Evolutionary conservation across 2,888 invertebrate genomes (phyloP).

Genomic region (Leptinotarsa juncta): DNA sequence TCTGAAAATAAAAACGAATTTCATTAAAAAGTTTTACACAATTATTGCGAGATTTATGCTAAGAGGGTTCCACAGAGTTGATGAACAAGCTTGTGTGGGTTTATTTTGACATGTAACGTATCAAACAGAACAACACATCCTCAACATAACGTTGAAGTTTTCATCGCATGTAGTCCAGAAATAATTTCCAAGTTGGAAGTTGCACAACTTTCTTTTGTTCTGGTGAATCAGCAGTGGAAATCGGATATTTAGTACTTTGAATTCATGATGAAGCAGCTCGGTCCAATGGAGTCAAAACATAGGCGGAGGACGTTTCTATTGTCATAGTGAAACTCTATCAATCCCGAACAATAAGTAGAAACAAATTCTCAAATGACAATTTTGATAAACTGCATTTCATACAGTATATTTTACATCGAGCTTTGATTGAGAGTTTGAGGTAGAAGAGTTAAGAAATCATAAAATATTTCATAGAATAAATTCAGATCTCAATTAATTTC

Average conservation of each 20-base stretch:
- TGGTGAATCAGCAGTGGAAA: slow-evolving; percentile 26
- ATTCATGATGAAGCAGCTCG: slow-evolving; percentile 27
- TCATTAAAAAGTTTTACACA: slow-evolving; percentile 28
- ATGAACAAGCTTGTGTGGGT: slow-evolving; percentile 36
- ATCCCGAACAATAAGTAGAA: too few species aligned
- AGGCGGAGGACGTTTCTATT: not conserved
- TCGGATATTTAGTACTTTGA: slow-evolving; percentile 26
- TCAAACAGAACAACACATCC: slow-evolving; percentile 37
- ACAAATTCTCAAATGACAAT: too few species aligned
- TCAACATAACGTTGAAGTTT: slow-evolving; percentile 29
- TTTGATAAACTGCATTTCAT: too few species aligned
- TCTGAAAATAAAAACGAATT: slow-evolving; percentile 24
- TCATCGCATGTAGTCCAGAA: slow-evolving; percentile 27
- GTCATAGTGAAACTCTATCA: too few species aligned
- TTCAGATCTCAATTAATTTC: too few species aligned
- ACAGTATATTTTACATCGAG: too few species aligned
- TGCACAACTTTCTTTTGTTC: slow-evolving; percentile 42
- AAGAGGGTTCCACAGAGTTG: slow-evolving; percentile 35
- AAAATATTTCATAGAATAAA: too few species aligned
- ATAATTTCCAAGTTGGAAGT: slow-evolving; percentile 40
- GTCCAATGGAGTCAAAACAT: slow-evolving; percentile 31
- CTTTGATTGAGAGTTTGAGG: too few species aligned
- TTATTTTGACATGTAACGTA: slow-evolving; percentile 40
- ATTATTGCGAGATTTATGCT: slow-evolving; percentile 33
- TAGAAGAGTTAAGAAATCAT: too few species aligned